Evolutionary conservation across 2,888 invertebrate genomes (phyloP).

Genomic region (Rugalucina vietnamica): DNA sequence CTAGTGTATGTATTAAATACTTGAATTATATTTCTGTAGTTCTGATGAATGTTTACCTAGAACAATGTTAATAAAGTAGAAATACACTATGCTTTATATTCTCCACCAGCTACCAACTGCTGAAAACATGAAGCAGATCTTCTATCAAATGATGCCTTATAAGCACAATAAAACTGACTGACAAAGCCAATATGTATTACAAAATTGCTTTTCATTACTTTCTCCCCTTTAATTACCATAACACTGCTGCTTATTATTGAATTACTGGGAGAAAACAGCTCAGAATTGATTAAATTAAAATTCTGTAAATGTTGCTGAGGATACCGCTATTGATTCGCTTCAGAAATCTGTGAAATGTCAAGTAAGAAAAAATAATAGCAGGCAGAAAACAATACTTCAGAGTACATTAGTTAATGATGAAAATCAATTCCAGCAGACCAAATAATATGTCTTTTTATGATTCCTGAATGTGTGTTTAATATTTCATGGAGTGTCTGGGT

Average conservation of each 20-base stretch:
- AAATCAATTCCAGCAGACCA: slow-evolving; percentile 12
- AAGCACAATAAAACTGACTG: too few relatives aligned
- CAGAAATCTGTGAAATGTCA: slow-evolving; percentile 16
- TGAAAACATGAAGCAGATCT: too few relatives aligned
- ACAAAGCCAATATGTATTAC: slow-evolving; percentile 12
- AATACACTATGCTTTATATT: too few relatives aligned
- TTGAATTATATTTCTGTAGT: too few relatives aligned
- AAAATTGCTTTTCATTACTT: slow-evolving; percentile 7
- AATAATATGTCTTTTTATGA: slow-evolving; percentile 16
- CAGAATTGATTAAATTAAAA: slow-evolving; percentile 16
- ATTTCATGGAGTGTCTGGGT: slow-evolving; percentile 7
- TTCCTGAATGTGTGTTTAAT: slow-evolving; percentile 11
- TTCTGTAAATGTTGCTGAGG: slow-evolving; percentile 16
- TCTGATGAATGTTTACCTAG: too few relatives aligned
- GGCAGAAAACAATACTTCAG: slow-evolving; percentile 17
- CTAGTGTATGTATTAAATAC: too few relatives aligned
- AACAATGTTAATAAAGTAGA: too few relatives aligned
- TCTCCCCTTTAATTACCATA: slow-evolving; percentile 11
- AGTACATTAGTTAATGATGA: slow-evolving; percentile 14
- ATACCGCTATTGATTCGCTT: slow-evolving; percentile 1
- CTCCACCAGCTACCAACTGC: too few relatives aligned
- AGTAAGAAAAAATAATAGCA: slow-evolving; percentile 7
- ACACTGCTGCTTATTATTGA: slow-evolving; percentile 12
- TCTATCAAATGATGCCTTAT: too few relatives aligned
- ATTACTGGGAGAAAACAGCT: slow-evolving; percentile 9